Evolutionary conservation across 2,113 vertebrate species (phyloP).

Genomic region (Puma concolor): DNA sequence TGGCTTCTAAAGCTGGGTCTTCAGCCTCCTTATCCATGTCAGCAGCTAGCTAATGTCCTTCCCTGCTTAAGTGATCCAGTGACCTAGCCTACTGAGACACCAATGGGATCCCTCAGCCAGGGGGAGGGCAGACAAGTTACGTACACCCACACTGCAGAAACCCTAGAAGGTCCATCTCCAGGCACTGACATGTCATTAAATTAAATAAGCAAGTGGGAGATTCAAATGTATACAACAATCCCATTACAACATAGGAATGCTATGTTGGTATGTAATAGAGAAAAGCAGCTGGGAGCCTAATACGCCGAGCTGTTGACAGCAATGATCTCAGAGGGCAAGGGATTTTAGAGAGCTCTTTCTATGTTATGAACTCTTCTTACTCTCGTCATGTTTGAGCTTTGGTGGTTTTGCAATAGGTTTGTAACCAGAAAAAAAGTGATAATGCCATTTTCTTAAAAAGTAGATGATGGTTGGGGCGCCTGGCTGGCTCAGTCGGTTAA

Average conservation of each 20-base stretch:
- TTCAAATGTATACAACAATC: background rate
- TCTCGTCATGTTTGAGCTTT: background rate
- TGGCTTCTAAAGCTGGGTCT: background rate
- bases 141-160: too few relatives aligned
- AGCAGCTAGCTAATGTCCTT: background rate
- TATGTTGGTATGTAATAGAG: background rate
- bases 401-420: background rate
- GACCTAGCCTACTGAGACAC: background rate
- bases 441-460: background rate
- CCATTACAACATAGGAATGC: background rate
- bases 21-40: background rate
- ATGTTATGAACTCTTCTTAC: background rate
- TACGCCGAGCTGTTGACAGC: background rate
- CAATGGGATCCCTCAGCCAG: background rate
- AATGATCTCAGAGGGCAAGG: background rate
- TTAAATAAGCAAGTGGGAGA: background rate
- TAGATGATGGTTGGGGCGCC: background rate
- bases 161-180: background rate
- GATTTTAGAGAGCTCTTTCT: background rate
- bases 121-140: background rate
- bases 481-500: too few relatives aligned
- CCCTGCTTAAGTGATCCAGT: background rate
- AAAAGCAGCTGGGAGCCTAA: background rate
- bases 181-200: background rate
- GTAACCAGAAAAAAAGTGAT: background rate